Percentiles rank a stretch among this genome's conserved stretches.
Conservation (phyloP, 2,888 invertebrate species). For the Subacronicta megacephala region DNA sequence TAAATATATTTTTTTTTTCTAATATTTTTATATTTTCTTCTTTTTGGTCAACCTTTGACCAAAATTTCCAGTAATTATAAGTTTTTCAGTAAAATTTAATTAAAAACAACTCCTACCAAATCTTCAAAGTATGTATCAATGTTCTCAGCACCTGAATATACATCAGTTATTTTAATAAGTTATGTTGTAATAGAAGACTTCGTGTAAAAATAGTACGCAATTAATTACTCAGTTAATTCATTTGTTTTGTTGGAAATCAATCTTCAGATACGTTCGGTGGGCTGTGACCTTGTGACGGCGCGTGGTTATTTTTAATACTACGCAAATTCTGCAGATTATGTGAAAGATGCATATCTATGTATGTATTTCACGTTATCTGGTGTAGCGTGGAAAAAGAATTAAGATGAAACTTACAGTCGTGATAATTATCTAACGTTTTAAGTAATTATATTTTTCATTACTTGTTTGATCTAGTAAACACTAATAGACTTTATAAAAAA, state of each 20-base stretch:
- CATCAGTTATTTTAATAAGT: conserved; percentile 6
- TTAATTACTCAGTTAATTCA: conserved; percentile 39
- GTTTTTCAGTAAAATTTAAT: too few relatives aligned
- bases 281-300: conserved; percentile 47
- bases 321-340: conserved; percentile 34
- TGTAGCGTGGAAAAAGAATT: background rate
- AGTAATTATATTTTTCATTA: too few relatives aligned
- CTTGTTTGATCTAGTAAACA: too few relatives aligned
- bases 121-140: too few relatives aligned
- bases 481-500: too few relatives aligned
- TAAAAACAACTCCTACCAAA: too few relatives aligned
- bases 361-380: background rate
- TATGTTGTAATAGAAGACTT: conserved; percentile 1
- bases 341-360: conserved; percentile 9
- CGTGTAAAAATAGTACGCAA: conserved; percentile 27
- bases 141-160: conserved; percentile 10
- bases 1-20: too few relatives aligned
- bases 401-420: too few relatives aligned
- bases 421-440: too few relatives aligned
- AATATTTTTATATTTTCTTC: too few relatives aligned
- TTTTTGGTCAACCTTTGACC: too few relatives aligned
- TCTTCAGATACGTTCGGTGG: conserved; percentile 29
- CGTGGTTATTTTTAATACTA: conserved; percentile 48
- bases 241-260: conserved; percentile 44
- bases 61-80: too few relatives aligned